Conservation (phyloP, 2,888 invertebrate genomes). For the Diachrysia chrysitis region DNA sequence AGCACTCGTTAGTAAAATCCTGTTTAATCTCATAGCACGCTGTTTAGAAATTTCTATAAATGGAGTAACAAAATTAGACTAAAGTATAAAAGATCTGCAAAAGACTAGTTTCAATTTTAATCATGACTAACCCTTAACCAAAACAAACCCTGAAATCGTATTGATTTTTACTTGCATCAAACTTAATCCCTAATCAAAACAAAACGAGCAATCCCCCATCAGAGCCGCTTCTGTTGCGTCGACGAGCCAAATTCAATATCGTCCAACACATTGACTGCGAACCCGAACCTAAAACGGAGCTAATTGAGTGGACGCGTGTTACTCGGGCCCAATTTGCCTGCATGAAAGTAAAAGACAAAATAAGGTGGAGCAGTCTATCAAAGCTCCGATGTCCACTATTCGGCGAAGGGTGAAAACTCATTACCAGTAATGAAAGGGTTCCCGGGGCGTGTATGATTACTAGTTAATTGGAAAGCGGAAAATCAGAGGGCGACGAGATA, state of each 20-base stretch:
- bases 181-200: conserved; percentile 15
- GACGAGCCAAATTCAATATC: conserved; percentile 48
- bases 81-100: neutral
- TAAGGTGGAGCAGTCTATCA: conserved; percentile 75
- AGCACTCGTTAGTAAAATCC: conserved; percentile 43
- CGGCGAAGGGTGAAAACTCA: conserved; percentile 87
- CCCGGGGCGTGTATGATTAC: conserved; percentile 87
- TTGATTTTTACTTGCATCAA: conserved; percentile 8
- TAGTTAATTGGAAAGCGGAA: conserved; percentile 87
- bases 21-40: neutral
- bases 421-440: conserved; percentile 87
- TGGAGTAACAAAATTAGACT: neutral
- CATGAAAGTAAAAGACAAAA: conserved; percentile 79
- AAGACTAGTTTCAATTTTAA: neutral
- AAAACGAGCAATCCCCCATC: conserved; percentile 33
- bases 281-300: conserved; percentile 46
- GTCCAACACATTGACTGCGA: conserved; percentile 43
- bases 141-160: neutral
- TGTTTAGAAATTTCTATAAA: neutral
- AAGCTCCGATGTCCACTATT: conserved; percentile 85
- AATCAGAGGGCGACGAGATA: conserved; percentile 82
- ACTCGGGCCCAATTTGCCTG: conserved; percentile 73
- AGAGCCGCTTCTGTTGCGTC: conserved; percentile 26
- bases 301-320: conserved; percentile 70
- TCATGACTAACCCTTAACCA: neutral